phyloP scores from a whole-genome alignment of 2,113 vertebrate genomes.

The Tychaedon coryphoeus region DNA sequence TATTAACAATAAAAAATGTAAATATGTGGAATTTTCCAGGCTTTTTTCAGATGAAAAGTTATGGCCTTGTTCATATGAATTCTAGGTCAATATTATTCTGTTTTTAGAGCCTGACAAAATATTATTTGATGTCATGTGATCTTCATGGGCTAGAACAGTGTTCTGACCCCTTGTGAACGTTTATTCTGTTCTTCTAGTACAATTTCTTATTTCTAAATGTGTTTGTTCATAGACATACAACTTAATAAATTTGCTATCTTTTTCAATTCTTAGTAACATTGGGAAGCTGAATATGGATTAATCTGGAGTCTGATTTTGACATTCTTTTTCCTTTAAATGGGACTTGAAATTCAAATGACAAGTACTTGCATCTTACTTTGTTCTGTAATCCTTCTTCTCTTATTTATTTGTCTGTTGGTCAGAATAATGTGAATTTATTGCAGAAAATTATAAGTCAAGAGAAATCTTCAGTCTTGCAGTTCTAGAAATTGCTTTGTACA shows the following conservation, averaged over 20 bases:
- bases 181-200: not conserved
- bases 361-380: not conserved
- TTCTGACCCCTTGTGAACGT: not conserved
- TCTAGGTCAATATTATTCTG: not conserved
- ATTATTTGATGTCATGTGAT: not conserved
- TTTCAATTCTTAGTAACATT: not conserved
- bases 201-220: not conserved
- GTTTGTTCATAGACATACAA: not conserved
- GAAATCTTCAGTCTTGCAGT: not conserved
- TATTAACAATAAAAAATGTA: not conserved
- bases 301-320: not conserved
- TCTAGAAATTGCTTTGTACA: not conserved
- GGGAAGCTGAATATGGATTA: not conserved
- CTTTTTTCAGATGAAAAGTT: not conserved
- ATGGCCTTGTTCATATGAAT: not conserved
- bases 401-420: not conserved
- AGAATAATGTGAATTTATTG: not conserved
- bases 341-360: not conserved
- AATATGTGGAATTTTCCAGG: not conserved
- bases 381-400: not conserved
- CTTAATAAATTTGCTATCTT: not conserved
- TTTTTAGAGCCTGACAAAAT: not conserved
- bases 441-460: not conserved
- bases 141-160: not conserved
- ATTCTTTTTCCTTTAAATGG: not conserved